phyloP scores from a whole-genome alignment of 1,140 invertebrate genomes.

The Eupristina koningsbergeri region DNA sequence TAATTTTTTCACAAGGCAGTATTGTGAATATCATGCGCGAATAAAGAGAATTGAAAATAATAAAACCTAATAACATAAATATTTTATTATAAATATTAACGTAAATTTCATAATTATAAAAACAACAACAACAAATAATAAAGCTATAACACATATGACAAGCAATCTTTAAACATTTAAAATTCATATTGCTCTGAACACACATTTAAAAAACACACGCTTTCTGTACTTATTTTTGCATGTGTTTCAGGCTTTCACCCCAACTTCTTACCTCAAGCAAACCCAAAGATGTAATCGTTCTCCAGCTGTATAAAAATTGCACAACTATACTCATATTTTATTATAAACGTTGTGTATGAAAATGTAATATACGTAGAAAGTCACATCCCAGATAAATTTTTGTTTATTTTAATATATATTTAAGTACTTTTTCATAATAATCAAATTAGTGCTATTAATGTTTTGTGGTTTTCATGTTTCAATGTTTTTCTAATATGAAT shows the following conservation, averaged over 20 bases:
- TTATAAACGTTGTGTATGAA: neutral
- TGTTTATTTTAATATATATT: too few relatives aligned
- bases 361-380: neutral
- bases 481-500: neutral
- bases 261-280: slow-evolving; percentile 64
- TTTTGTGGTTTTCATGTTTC: too few relatives aligned
- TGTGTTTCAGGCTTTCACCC: slow-evolving; percentile 48
- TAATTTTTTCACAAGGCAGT: neutral
- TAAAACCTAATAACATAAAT: too few relatives aligned
- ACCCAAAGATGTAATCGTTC: slow-evolving; percentile 57
- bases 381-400: slow-evolving; percentile 18
- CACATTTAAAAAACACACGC: slow-evolving; percentile 31
- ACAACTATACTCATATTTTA: slow-evolving; percentile 26
- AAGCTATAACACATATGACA: slow-evolving; percentile 26
- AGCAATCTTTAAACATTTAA: slow-evolving; percentile 12
- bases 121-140: neutral
- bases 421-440: neutral
- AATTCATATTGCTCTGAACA: neutral
- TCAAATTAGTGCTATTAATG: too few relatives aligned
- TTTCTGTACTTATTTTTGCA: slow-evolving; percentile 54
- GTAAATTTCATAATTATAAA: too few relatives aligned
- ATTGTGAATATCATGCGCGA: slow-evolving; percentile 37
- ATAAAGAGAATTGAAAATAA: too few relatives aligned
- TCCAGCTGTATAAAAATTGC: slow-evolving; percentile 68
- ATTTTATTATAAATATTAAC: too few relatives aligned